Evolutionary conservation across 2,113 vertebrate species (phyloP).

Genomic region (Anolis carolinensis): DNA sequence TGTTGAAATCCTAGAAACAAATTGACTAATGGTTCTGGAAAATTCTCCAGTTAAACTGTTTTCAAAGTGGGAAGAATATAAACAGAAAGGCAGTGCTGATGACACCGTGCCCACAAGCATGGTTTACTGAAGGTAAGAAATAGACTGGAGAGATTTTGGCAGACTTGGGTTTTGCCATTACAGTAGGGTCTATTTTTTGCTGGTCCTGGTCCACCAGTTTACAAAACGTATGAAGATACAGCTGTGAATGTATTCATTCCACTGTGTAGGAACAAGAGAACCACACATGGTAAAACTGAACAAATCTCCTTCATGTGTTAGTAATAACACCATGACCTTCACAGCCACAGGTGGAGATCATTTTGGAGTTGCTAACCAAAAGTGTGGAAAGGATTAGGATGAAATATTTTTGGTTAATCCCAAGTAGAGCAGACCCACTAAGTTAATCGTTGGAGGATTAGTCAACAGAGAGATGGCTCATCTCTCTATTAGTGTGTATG

Average conservation of each 20-base stretch:
- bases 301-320: background rate
- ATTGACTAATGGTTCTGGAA: background rate
- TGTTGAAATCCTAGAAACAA: background rate
- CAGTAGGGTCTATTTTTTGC: background rate
- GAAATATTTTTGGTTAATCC: too few relatives aligned
- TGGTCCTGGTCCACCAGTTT: background rate
- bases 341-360: background rate
- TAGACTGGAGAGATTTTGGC: background rate
- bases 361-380: background rate
- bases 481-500: too few relatives aligned
- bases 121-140: background rate
- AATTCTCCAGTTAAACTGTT: slow-evolving; percentile 5
- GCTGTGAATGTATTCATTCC: background rate
- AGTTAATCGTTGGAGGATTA: too few relatives aligned
- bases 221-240: background rate
- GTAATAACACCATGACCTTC: background rate
- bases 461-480: too few relatives aligned
- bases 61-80: background rate
- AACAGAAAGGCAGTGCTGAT: accelerated
- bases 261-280: background rate
- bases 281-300: background rate
- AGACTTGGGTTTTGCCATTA: background rate
- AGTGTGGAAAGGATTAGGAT: too few relatives aligned
- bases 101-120: background rate
- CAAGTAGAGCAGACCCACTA: too few relatives aligned